A percentile compares a stretch with the other conserved stretches of the same genome.
These are phyloP conservation scores for Sebastes fasciatus DNA, from an alignment of 2,113 vertebrate species.

Conservation along the genomic window DNA sequence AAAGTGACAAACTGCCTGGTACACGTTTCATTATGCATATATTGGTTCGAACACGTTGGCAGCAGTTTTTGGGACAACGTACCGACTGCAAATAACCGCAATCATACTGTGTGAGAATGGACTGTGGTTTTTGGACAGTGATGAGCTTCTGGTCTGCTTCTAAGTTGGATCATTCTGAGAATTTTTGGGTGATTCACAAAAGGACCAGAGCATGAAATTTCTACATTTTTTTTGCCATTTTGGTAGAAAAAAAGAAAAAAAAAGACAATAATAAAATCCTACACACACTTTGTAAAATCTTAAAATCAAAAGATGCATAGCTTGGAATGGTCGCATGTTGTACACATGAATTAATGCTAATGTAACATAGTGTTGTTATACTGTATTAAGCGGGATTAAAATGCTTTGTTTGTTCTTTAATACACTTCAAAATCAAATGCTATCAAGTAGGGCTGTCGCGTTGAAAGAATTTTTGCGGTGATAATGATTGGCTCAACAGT, in stretches of 20 bases:
- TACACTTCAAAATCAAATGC: constrained; percentile 12
- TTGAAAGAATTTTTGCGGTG: no score
- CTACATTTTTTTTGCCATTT: no score
- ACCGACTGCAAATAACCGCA: constrained; percentile 9
- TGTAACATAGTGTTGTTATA: neutral
- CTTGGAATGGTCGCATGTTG: constrained; percentile 1
- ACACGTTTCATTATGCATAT: constrained; percentile 4
- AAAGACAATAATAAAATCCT: neutral
- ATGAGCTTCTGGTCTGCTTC: neutral
- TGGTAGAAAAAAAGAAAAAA: neutral
- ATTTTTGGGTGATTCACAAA: constrained; percentile 2
- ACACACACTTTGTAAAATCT: neutral
- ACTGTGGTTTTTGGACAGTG: constrained; percentile 2
- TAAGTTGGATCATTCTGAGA: neutral
- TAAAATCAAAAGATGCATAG: constrained; percentile 16
- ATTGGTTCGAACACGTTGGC: constrained; percentile 2
- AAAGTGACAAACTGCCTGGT: constrained; percentile 5
- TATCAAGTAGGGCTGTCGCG: neutral
- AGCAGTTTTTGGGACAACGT: neutral
- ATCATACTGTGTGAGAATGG: neutral
- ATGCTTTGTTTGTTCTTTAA: constrained; percentile 11
- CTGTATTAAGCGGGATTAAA: neutral
- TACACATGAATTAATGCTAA: neutral
- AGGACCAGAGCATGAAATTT: neutral
- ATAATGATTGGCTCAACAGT: no score